Conservation (phyloP, 2,888 invertebrate genomes). For the Apantesis nais region DNA sequence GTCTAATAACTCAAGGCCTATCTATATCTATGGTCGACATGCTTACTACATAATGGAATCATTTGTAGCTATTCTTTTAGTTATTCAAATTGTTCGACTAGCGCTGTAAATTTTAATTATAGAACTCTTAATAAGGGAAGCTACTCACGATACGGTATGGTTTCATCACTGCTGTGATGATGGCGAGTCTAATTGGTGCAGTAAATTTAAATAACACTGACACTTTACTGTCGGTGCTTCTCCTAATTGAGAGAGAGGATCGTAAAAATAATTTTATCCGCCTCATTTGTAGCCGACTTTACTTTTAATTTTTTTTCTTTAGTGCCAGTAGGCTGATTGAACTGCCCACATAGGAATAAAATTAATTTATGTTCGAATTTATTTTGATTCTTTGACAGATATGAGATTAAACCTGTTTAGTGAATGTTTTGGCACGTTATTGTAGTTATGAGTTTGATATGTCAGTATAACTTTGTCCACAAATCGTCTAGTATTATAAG, state of each 20-base stretch:
- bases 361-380: constrained; percentile 69
- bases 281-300: constrained; percentile 79
- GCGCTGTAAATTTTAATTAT: constrained; percentile 80
- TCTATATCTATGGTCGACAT: constrained; percentile 29
- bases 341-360: constrained; percentile 64
- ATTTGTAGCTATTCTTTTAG: constrained; percentile 61
- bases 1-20: constrained; percentile 27
- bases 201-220: constrained; percentile 85
- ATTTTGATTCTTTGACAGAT: constrained; percentile 57
- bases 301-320: constrained; percentile 79
- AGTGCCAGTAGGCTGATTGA: constrained; percentile 73
- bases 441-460: constrained; percentile 46
- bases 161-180: constrained; percentile 79
- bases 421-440: constrained; percentile 49
- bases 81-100: constrained; percentile 61
- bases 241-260: constrained; percentile 83
- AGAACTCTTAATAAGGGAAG: constrained; percentile 82
- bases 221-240: constrained; percentile 78
- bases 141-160: constrained; percentile 75
- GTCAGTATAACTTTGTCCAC: constrained; percentile 44
- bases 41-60: constrained; percentile 51
- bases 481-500: constrained; percentile 19
- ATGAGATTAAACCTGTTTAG: constrained; percentile 50
- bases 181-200: constrained; percentile 83
- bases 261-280: constrained; percentile 84